Conservation (phyloP, 2,113 vertebrate genomes). For the Leptodactylus fuscus region DNA sequence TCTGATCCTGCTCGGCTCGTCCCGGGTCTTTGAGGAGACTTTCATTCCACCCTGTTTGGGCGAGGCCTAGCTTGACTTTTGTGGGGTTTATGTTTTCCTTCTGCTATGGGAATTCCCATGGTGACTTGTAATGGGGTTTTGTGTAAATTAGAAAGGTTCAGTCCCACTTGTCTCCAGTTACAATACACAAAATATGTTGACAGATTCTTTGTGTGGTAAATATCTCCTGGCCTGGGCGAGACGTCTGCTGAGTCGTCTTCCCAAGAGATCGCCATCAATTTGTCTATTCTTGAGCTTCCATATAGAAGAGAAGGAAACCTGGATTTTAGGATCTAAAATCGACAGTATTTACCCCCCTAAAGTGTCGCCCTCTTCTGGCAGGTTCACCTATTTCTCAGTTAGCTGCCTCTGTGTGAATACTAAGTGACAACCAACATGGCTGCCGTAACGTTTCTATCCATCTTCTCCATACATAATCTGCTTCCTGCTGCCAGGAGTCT, state of each 20-base stretch:
- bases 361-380: neutral
- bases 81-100: neutral
- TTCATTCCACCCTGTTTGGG: neutral
- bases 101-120: neutral
- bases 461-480: too few species aligned
- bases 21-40: neutral
- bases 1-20: neutral
- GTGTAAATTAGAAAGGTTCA: neutral
- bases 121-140: neutral
- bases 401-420: neutral
- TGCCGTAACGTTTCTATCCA: too few species aligned
- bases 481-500: too few species aligned
- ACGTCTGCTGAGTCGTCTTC: neutral
- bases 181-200: constrained; percentile 4
- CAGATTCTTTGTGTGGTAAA: neutral
- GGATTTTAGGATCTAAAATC: neutral
- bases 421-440: neutral
- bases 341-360: neutral
- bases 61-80: neutral
- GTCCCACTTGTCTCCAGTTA: neutral
- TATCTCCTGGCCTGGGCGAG: neutral
- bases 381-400: too few species aligned
- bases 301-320: neutral
- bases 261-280: neutral
- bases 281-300: neutral